Base-by-base conservation (phyloP, 1,140 invertebrate genomes). In the Hyphantria cunea region DNA sequence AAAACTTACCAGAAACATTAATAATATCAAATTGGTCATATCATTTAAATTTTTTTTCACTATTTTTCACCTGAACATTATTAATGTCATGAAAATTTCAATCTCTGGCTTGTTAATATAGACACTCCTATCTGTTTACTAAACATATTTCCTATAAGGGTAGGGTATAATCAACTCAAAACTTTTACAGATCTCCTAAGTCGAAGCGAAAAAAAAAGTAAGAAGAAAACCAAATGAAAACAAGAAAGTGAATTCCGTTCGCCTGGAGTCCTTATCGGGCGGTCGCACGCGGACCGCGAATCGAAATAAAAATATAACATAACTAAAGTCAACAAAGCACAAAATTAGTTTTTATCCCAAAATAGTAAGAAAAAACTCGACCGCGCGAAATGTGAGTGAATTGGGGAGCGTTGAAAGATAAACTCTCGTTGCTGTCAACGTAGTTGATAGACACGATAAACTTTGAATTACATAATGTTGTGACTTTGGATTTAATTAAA, bases 291-390 rank as follows among this genome's bases (percentile, higher is more conserved):
- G 59, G 52, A 54, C 54, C 32, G 34, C 34, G 17, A 78, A 74
- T 72, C 70, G 54, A 73, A 84, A 78, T 78, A 68, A 81, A 78
- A 83, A 78, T 80, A 77, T 77, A 74, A 80, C 77, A 67, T 54
- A 75, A 61, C 68, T 50, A 72, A 67, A 84, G 75, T 82, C 79
- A 84, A 82, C 81, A 84, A 84, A 82, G 81, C 81, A 84, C 77
- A 78, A 84, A 84, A 84, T 84, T 84, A 82, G 81, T 58, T 77
- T 84, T 84, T 77, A 84, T 80, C 71, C 79, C 63, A 74, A 65
- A 66, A 77, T 74, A 76, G 68, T 60, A 68, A 70, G 65, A 70
- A 76, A 74, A 75, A 66, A 66, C 72, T 72, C 66, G 55, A 48
- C 72, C 62, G 50, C 65, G 66, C 73, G 70, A 70, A 70, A 67